These are phyloP conservation scores for Platynereis dumerilii DNA, from an alignment of 2,888 invertebrate genomes.

Conservation along the genomic window DNA sequence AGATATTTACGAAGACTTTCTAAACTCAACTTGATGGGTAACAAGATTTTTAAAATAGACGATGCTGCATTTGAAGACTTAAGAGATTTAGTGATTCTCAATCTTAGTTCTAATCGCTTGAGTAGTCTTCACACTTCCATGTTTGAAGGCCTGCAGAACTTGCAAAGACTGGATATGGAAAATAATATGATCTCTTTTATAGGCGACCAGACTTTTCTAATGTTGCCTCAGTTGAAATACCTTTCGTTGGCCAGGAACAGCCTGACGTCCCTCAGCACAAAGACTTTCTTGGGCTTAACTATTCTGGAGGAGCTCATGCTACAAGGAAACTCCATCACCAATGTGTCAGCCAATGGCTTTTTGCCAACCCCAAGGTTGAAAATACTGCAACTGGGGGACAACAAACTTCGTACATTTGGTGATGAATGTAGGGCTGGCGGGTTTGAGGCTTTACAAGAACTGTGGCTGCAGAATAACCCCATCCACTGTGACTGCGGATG, in stretches of 20 bases:
- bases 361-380: conserved; percentile 19
- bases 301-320: conserved; percentile 24
- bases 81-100: conserved; percentile 20
- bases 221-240: conserved; percentile 23
- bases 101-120: conserved; percentile 30
- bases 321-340: conserved; percentile 23
- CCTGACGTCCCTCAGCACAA: conserved; percentile 22
- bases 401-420: conserved; percentile 19
- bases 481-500: conserved; percentile 30
- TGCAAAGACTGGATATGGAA: conserved; percentile 30
- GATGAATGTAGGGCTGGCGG: conserved; percentile 20
- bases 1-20: conserved; percentile 20
- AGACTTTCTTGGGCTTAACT: conserved; percentile 25
- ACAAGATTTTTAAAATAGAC: conserved; percentile 30
- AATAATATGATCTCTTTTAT: conserved; percentile 29
- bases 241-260: conserved; percentile 31
- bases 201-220: conserved; percentile 24
- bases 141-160: conserved; percentile 33
- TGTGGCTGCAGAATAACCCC: conserved; percentile 29
- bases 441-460: conserved; percentile 13
- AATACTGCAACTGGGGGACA: conserved; percentile 21
- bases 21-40: conserved; percentile 27
- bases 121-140: conserved; percentile 13
- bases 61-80: conserved; percentile 31
- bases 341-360: conserved; percentile 29